Evolutionary conservation across 2,888 invertebrate genomes (phyloP).

Genomic region (Chymomyza amoena): DNA sequence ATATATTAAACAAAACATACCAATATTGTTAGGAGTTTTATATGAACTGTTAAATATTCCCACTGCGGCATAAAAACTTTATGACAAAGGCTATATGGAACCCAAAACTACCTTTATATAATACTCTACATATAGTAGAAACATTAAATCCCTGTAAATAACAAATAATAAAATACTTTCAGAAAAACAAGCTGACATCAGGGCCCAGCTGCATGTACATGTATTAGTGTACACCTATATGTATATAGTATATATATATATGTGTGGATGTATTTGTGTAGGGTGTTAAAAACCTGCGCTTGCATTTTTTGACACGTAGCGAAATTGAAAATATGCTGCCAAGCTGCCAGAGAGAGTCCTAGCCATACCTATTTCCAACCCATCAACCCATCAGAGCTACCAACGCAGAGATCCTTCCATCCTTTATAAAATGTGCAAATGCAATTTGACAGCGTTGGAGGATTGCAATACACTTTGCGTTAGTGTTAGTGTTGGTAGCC

Average conservation of each 20-base stretch:
- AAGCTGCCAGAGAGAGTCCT: not conserved
- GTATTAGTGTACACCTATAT: not conserved
- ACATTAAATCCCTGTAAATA: not conserved
- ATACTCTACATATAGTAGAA: not conserved
- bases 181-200: not conserved
- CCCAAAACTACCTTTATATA: not conserved
- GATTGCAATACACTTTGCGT: not conserved
- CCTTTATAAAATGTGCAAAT: slow-evolving; percentile 54
- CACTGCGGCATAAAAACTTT: not conserved
- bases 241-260: not conserved
- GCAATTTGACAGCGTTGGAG: slow-evolving; percentile 50
- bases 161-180: not conserved
- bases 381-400: not conserved
- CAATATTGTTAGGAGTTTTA: too few relatives aligned
- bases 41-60: not conserved
- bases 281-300: slow-evolving; percentile 30
- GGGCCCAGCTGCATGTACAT: not conserved
- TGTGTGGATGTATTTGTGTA: slow-evolving; percentile 7
- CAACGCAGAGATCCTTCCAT: not conserved
- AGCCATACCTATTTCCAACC: not conserved
- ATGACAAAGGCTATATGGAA: not conserved
- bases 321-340: slow-evolving; percentile 44
- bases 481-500: not conserved
- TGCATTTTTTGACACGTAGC: slow-evolving; percentile 40
- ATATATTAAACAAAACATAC: too few relatives aligned